Base-by-base conservation (phyloP, 2,113 vertebrate species). In the Mesitornis unicolor region DNA sequence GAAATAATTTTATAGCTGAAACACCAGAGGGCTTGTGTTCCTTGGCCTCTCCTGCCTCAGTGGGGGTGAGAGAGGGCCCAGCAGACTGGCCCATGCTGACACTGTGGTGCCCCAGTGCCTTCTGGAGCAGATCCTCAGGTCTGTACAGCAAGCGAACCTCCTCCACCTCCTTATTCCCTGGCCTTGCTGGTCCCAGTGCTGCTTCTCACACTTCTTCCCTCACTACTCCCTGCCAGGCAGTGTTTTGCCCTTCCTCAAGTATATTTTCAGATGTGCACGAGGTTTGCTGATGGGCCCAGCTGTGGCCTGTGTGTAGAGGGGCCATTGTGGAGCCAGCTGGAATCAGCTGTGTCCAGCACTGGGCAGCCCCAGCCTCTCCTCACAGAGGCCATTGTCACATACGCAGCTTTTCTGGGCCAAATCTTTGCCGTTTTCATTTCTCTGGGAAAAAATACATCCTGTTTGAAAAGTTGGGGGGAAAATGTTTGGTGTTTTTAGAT, bases 231-330 rank as follows among this genome's bases (percentile, higher is more conserved):
- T 29, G 47, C 35, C 33, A 22, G 31, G 38, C 71, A 54, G 22
- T 9, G 1, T 61, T 67, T 43, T 9, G 4, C 5, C 43, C 21
- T 70, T 22, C 26, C 33, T 36, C 20, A 40, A 7, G 2, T 3
- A 14, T 1, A 1, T n/a, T 54, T 59, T 42, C 35, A 53, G 40
- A 36, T 51, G 11, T 0, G 1, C 31, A 2, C 31, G 16, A 9
- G 53, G 59, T 59, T 31, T 4, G 19, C 31, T 17, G 59, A 9
- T 3, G 4, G n/a, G 11, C n/a, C 31, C 4, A 3, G 35, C 60
- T 7, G 4, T 6, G 38, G 21, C 40, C 51, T 22, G 45, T 0
- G 0, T 5, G 21, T 2, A 0, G 28, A 12, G 31, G 21, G 31
- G 31, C 42, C 17, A 0, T 5, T 5, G 25, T 1, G 5, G 42